phyloP scores from a whole-genome alignment of 2,888 invertebrate genomes.

The Xanthostigma xanthostigma region DNA sequence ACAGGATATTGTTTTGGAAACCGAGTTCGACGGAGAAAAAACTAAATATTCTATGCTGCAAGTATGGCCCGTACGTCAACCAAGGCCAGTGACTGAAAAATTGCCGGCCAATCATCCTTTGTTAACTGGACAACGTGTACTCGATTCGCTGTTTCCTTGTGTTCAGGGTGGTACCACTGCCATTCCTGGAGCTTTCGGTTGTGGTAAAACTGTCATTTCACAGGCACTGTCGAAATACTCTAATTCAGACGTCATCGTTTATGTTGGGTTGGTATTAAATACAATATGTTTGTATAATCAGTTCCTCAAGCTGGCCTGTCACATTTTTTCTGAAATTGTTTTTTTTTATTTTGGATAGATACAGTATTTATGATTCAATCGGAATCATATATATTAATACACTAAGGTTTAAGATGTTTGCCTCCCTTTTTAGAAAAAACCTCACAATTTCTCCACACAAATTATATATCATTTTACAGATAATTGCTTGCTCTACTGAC shows the following conservation, averaged over 20 bases:
- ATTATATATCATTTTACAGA: no score
- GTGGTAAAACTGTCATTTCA: slow-evolving; percentile 99
- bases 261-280: slow-evolving; percentile 49
- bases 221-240: slow-evolving; percentile 99
- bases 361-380: no score
- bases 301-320: no score
- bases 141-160: slow-evolving; percentile 98
- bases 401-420: no score
- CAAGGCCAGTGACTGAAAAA: slow-evolving; percentile 93
- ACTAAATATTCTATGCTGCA: slow-evolving; percentile 92
- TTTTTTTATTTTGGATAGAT: no score
- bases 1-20: slow-evolving; percentile 90
- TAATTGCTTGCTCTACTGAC: no score
- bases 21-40: slow-evolving; percentile 94
- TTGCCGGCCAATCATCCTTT: slow-evolving; percentile 96
- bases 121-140: slow-evolving; percentile 92
- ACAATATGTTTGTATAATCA: no score
- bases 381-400: no score
- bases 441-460: no score
- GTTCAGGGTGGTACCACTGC: slow-evolving; percentile 98
- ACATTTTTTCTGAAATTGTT: no score
- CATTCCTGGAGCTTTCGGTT: slow-evolving; percentile 99
- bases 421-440: no score
- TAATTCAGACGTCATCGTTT: slow-evolving; percentile 98
- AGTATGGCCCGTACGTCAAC: slow-evolving; percentile 98